Base-by-base conservation (phyloP, 1,140 invertebrate genomes). In the Battus philenor region DNA sequence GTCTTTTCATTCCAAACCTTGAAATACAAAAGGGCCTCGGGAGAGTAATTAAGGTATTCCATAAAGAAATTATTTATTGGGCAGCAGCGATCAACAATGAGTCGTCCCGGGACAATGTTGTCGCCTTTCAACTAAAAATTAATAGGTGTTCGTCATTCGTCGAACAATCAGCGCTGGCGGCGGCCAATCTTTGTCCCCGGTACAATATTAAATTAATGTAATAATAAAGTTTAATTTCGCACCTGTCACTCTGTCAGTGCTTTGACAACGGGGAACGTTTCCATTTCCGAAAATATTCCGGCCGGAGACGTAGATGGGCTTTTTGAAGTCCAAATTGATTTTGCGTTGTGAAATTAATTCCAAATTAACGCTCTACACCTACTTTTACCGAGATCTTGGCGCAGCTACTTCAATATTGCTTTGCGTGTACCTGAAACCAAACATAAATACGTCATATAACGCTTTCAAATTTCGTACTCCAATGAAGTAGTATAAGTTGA, bases 141-240 rank as follows among this genome's bases (percentile, higher is more conserved):
- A 50, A 59, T 54, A 51, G 41, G 33, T 46, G 27, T 18, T 12
- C 29, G 30, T 34, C 48, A 51, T 55, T 54, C 50, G 44, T 50
- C 38, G 36, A 44, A 32, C 48, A 54, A 65, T 58, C 50, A 65
- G 32, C 44, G 30, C 29, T 41, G 47, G 47, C 36, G 48, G 43
- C 11, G 22, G 16, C 27, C 44, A 56, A 61, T 56, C 54, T 64
- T 61, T 59, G 60, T 56, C 49, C 48, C 39, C 38, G 18, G 24
- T 44, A 61, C 53, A 59, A 55, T 58, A 67, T 59, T 59, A 63
- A 66, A 59, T 70, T 62, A 66, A 67, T 74, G 52, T 61, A 51
- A 61, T 68, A 73, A 68, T 72, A 65, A 71, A 69, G 29, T 71
- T 74, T 64, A 77, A 74, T 74, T 70, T 68, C 44, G 59, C 56